Evolutionary conservation across 2,888 invertebrate species (phyloP).

Genomic region (Drosophila meridiana): DNA sequence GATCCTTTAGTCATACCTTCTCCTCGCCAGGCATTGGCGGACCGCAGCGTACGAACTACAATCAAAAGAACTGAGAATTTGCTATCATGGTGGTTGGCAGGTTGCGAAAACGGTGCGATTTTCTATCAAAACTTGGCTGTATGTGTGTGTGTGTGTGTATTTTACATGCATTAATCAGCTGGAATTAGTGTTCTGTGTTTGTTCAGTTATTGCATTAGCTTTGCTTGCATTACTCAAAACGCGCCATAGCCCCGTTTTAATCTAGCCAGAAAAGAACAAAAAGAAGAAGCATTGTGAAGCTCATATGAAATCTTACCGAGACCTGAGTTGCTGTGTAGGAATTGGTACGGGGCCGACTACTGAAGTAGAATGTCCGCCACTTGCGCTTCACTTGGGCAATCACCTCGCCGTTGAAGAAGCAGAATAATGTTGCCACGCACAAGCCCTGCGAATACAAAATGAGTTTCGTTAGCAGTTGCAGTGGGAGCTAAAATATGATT

Average conservation of each 20-base stretch:
- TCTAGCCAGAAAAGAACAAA: constrained; percentile 15
- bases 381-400: constrained; percentile 93
- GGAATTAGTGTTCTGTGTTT: constrained; percentile 4
- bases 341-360: constrained; percentile 90
- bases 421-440: constrained; percentile 95
- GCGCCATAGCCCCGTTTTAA: constrained; percentile 59
- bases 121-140: neutral
- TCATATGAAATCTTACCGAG: constrained; percentile 89
- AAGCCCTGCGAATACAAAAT: constrained; percentile 89
- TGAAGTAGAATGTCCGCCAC: constrained; percentile 90
- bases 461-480: constrained; percentile 1
- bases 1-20: constrained; percentile 91
- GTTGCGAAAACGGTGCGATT: constrained; percentile 70
- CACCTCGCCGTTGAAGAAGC: constrained; percentile 98
- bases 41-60: constrained; percentile 93
- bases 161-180: constrained; percentile 46
- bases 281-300: constrained; percentile 61
- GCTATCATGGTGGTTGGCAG: constrained; percentile 81
- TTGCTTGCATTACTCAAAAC: constrained; percentile 61
- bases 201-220: constrained; percentile 36
- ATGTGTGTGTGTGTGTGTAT: neutral
- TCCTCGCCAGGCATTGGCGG: constrained; percentile 90
- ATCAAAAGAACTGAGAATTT: constrained; percentile 85
- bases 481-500: constrained; percentile 11
- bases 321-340: constrained; percentile 94